These are phyloP conservation scores for Virgularia gustaviana DNA, from an alignment of 92 coral and sea anemone genomes.

Conservation along the genomic window DNA sequence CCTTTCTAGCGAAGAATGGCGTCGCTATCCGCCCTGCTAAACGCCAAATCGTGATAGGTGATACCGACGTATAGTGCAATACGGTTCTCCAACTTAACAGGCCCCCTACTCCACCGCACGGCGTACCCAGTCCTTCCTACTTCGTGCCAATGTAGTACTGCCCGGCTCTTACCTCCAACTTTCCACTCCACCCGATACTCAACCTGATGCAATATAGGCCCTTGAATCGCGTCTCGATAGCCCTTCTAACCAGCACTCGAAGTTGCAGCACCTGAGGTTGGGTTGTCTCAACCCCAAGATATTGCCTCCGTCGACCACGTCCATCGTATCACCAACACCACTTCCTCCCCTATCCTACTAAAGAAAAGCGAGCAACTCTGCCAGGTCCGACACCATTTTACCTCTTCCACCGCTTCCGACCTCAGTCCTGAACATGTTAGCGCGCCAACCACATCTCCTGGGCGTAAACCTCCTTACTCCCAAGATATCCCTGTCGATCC, in stretches of 20 bases:
- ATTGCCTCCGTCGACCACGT: constrained; percentile 37
- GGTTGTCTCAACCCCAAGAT: constrained; percentile 54
- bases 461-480: constrained; percentile 27
- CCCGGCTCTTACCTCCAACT: constrained; percentile 51
- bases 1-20: constrained; percentile 47
- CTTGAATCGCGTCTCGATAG: constrained; percentile 52
- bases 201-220: constrained; percentile 59
- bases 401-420: constrained; percentile 14
- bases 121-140: constrained; percentile 59
- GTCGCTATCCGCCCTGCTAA: constrained; percentile 51
- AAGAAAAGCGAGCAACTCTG: constrained; percentile 53
- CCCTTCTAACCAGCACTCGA: constrained; percentile 47
- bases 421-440: constrained; percentile 19
- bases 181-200: constrained; percentile 47
- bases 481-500: constrained; percentile 32
- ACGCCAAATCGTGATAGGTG: constrained; percentile 45
- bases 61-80: constrained; percentile 37
- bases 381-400: constrained; percentile 37
- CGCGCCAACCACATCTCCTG: constrained; percentile 22
- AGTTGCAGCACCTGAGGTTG: constrained; percentile 42
- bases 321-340: constrained; percentile 43
- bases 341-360: constrained; percentile 33
- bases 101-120: constrained; percentile 39
- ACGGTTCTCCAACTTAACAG: constrained; percentile 30
- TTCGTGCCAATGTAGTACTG: too few species aligned